Percentiles rank a stretch among this genome's conserved stretches.
Conservation (phyloP, 2,797 vertebrate species). For the Gymnodraco acuticeps region DNA sequence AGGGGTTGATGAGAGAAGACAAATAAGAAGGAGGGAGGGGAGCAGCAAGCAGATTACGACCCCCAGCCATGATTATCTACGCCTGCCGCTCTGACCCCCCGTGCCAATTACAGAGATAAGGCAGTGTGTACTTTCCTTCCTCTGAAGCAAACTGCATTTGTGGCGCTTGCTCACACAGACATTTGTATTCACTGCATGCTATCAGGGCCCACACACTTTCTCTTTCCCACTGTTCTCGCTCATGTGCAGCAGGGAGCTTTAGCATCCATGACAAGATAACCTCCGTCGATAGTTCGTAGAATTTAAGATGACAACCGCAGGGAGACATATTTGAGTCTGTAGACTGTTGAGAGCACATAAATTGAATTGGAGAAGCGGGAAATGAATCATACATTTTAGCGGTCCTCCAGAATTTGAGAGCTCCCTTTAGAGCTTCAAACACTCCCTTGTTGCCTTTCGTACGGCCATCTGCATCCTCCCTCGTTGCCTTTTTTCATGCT, state of each 20-base stretch:
- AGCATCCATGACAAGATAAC: conserved; percentile 64
- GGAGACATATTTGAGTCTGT: conserved; percentile 39
- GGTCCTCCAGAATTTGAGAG: conserved; percentile 21
- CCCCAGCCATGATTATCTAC: conserved; percentile 67
- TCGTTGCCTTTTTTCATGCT: conserved; percentile 13
- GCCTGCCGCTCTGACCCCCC: conserved; percentile 63
- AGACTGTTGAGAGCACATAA: conserved; percentile 36
- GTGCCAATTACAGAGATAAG: conserved; percentile 73
- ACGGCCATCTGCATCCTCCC: conserved; percentile 27
- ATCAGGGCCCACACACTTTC: conserved; percentile 48
- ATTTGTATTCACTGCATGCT: conserved; percentile 58
- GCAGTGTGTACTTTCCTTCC: conserved; percentile 35
- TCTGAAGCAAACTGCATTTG: conserved; percentile 37
- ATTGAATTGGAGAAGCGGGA: conserved; percentile 54
- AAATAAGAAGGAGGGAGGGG: conserved; percentile 23
- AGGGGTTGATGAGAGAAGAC: conserved; percentile 14
- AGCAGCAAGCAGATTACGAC: conserved; percentile 59
- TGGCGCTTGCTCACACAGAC: conserved; percentile 14
- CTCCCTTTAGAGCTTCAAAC: conserved; percentile 25
- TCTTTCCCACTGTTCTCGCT: conserved; percentile 32
- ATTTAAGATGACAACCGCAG: conserved; percentile 54
- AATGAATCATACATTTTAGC: conserved; percentile 46
- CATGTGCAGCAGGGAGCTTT: conserved; percentile 26
- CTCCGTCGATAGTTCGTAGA: conserved; percentile 42
- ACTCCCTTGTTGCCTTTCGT: conserved; percentile 2